These are phyloP conservation scores for Chiloscyllium plagiosum DNA, from an alignment of 2,113 vertebrate species.

Conservation along the genomic window DNA sequence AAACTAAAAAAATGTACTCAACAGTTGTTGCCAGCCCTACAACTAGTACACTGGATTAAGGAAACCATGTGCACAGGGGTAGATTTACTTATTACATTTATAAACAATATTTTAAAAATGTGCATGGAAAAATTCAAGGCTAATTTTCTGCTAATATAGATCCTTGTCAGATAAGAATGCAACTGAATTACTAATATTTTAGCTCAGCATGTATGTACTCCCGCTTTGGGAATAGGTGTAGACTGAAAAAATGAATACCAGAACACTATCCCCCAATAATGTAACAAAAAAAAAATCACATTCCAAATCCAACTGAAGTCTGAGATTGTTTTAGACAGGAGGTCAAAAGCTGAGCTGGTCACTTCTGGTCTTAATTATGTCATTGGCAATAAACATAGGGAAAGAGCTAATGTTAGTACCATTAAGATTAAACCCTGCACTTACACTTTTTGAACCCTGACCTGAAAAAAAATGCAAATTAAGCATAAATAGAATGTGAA, in stretches of 20 bases:
- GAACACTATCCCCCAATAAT: background rate
- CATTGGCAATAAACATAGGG: background rate
- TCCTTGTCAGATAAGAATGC: background rate
- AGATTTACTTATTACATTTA: background rate
- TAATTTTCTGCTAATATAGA: background rate
- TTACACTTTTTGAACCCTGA: background rate
- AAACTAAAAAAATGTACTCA: background rate
- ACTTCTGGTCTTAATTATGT: slow-evolving; percentile 14
- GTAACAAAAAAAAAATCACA: background rate
- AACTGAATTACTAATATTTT: background rate
- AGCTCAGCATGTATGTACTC: background rate
- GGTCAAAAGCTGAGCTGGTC: background rate
- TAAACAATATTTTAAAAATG: background rate
- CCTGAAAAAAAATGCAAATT: background rate
- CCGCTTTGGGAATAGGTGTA: background rate
- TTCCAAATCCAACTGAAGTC: background rate
- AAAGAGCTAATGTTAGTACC: background rate
- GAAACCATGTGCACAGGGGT: background rate
- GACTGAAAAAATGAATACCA: background rate
- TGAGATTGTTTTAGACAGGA: background rate
- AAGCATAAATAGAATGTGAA: background rate
- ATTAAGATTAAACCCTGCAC: background rate
- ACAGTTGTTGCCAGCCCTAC: background rate
- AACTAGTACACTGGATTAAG: background rate
- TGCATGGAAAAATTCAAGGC: background rate